phyloP scores from a whole-genome alignment of 2,797 vertebrate genomes.

The Siniperca undulata region DNA sequence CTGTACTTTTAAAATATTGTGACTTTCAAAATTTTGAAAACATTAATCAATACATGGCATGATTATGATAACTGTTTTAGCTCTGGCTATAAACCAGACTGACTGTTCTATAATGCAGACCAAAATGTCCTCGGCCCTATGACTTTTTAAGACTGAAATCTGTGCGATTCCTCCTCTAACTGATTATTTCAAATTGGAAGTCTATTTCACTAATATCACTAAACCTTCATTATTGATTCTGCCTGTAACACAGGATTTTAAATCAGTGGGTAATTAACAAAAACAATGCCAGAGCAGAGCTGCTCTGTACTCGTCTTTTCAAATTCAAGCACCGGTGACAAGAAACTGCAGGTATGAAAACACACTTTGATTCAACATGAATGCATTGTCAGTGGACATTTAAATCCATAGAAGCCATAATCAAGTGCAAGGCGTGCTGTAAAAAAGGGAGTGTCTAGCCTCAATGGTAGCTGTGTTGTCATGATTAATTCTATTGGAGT shows the following conservation, averaged over 20 bases:
- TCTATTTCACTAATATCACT: constrained; percentile 35
- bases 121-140: not conserved
- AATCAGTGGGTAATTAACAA: constrained; percentile 47
- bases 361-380: constrained; percentile 64
- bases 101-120: not conserved
- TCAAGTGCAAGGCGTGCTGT: constrained; percentile 51
- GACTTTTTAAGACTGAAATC: constrained; percentile 3
- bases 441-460: constrained; percentile 43
- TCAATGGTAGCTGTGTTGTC: constrained; percentile 65
- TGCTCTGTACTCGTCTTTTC: constrained; percentile 52
- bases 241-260: constrained; percentile 32
- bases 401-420: constrained; percentile 62
- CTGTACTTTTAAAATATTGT: not conserved
- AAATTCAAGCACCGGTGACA: constrained; percentile 58
- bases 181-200: not conserved
- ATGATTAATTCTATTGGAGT: constrained; percentile 79
- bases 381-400: constrained; percentile 67
- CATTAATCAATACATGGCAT: not conserved
- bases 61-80: not conserved
- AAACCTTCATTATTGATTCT: constrained; percentile 33
- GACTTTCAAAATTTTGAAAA: not conserved
- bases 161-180: not conserved
- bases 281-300: constrained; percentile 33
- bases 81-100: not conserved
- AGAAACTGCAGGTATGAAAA: constrained; percentile 56